A percentile compares a stretch with the other conserved stretches of the same genome.
Evolutionary conservation across 2,797 vertebrate species (phyloP).

Genomic region (Megalops cyprinoides): DNA sequence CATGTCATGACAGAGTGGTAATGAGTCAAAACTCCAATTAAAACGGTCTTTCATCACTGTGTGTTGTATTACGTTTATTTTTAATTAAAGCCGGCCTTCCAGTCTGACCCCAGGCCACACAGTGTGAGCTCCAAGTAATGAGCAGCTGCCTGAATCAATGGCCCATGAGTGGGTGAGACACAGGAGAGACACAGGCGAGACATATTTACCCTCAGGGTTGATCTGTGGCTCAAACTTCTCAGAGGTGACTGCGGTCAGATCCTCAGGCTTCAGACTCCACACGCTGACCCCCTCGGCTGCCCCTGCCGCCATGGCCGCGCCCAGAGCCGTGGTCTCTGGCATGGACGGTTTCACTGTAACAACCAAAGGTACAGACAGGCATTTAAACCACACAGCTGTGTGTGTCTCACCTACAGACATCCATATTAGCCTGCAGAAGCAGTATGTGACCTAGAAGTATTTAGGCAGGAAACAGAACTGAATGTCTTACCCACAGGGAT

Average conservation of each 20-base stretch:
- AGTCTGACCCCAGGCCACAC: too few relatives aligned
- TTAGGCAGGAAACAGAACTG: background rate
- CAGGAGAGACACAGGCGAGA: too few relatives aligned
- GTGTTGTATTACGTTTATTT: too few relatives aligned
- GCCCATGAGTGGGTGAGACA: background rate
- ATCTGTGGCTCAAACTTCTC: slow-evolving; percentile 97
- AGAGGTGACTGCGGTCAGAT: slow-evolving; percentile 88
- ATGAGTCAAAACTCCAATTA: too few relatives aligned
- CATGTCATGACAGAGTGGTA: too few relatives aligned
- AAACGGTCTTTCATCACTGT: too few relatives aligned
- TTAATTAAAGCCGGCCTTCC: too few relatives aligned
- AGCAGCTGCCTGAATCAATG: background rate
- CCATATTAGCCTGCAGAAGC: too few relatives aligned
- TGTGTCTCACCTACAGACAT: background rate
- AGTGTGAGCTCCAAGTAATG: background rate
- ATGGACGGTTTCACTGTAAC: slow-evolving; percentile 91
- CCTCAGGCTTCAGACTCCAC: slow-evolving; percentile 89
- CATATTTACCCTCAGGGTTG: slow-evolving; percentile 85
- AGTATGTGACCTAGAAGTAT: background rate
- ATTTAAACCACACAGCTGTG: background rate
- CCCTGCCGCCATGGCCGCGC: slow-evolving; percentile 96
- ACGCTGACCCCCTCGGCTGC: slow-evolving; percentile 93
- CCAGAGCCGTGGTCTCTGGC: slow-evolving; percentile 95
- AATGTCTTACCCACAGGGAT: slow-evolving; percentile 91
- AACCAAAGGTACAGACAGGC: background rate